A percentile compares a stretch with the other conserved stretches of the same genome.
These are phyloP conservation scores for Ochropleura leucogaster DNA, from an alignment of 2,888 invertebrate genomes.

Conservation along the genomic window DNA sequence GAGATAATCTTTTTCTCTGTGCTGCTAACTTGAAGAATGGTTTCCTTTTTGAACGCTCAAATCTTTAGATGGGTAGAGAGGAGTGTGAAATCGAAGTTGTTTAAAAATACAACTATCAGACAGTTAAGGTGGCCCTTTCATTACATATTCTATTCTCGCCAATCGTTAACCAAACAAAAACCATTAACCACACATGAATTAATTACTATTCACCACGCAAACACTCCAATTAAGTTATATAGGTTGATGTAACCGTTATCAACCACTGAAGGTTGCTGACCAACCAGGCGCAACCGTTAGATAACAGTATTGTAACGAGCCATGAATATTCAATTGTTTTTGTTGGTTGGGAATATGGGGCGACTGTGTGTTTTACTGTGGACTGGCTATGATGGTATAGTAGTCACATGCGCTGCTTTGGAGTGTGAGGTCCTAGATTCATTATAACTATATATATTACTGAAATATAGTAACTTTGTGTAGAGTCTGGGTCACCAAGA, in stretches of 20 bases:
- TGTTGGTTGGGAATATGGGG: conserved; percentile 22
- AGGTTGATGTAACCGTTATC: conserved; percentile 58
- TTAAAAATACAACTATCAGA: conserved; percentile 12
- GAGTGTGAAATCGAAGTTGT: neutral
- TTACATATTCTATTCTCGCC: conserved; percentile 28
- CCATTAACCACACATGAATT: conserved; percentile 32
- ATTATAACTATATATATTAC: no score
- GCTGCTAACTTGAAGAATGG: neutral
- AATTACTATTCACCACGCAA: conserved; percentile 21
- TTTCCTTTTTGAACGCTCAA: neutral
- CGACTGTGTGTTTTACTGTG: conserved; percentile 25
- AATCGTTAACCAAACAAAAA: conserved; percentile 29
- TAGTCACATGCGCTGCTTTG: neutral
- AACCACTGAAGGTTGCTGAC: conserved; percentile 41
- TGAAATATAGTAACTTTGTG: no score
- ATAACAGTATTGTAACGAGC: conserved; percentile 28
- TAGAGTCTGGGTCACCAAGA: no score
- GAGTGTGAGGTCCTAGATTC: neutral
- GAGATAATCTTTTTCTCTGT: neutral
- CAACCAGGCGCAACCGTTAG: conserved; percentile 44
- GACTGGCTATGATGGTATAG: neutral
- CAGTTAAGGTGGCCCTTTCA: conserved; percentile 3
- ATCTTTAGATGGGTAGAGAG: neutral
- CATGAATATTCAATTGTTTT: conserved; percentile 49
- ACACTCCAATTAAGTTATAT: conserved; percentile 50